Evolutionary conservation across 2,113 vertebrate genomes (phyloP), one percentile per base, ranked within the genome.

Genomic region (Clarias gariepinus): DNA sequence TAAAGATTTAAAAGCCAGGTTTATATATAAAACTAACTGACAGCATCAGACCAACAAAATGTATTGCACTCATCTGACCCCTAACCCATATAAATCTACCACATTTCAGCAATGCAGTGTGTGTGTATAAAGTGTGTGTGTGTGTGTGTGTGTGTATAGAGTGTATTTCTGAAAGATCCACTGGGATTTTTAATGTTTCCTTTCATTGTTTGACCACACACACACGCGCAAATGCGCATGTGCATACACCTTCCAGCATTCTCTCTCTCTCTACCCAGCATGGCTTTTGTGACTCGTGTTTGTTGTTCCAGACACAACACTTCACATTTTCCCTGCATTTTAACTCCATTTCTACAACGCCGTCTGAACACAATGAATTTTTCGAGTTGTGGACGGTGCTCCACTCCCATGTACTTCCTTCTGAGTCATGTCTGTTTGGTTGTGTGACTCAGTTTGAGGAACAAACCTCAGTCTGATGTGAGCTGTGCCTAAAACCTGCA

Each of bases 121-220:
- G 86, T 82, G 13, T 47, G 9, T 71, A 87, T 81, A n/a, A n/a
- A n/a, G 47, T 69, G 55, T 23, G 21, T 25, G 74, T 52, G 30
- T 71, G 63, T 36, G 36, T 41, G 8, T 71, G 88, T 84, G 47
- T 69, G 55, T 23, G 21, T 25, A 64, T 52, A n/a, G n/a, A n/a
- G 30, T 71, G 63, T 28, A 80, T 86, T 84, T 60, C 52, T 83
- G 7, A 71, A 64, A 63, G n/a, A 81, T 30, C 89, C 57, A 76
- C 16, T 81, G 89, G 86, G 87, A 86, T 81, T 86, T 52, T 52
- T 89, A 88, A 89, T 89, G 89, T 86, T 82, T 88, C 86, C 87
- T 83, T 83, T 86, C 52, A 88, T 90, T 86, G 89, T 88, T 81
- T 85, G 21, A 60, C 60, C 66, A 81, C 64, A 58, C 74, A 79